Evolutionary conservation across 2,797 vertebrate species (phyloP).

Genomic region (Tragopan temminckii): DNA sequence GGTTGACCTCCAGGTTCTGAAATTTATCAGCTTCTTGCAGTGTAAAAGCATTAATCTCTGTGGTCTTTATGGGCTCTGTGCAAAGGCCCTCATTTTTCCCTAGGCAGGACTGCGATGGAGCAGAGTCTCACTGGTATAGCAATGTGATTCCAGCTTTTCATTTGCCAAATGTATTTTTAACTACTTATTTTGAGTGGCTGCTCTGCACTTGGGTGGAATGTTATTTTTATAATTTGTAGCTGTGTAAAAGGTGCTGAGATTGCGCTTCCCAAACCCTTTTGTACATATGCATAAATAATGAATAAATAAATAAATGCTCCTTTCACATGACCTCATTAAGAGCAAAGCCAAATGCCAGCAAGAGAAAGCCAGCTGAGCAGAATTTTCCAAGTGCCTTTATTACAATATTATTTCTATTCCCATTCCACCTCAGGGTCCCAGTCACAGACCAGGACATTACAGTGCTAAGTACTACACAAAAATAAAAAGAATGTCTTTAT

Average conservation of each 20-base stretch:
- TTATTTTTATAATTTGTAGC: slow-evolving; percentile 71
- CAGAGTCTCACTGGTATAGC: not conserved
- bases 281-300: slow-evolving; percentile 45
- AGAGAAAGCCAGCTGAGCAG: slow-evolving; percentile 54
- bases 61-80: not conserved
- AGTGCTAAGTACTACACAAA: not conserved
- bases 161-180: slow-evolving; percentile 62
- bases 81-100: not conserved
- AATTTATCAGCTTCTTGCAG: not conserved
- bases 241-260: slow-evolving; percentile 63
- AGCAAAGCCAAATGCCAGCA: slow-evolving; percentile 47
- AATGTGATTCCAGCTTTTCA: slow-evolving; percentile 40
- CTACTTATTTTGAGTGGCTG: slow-evolving; percentile 45
- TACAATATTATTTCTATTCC: not conserved
- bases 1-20: not conserved
- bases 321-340: slow-evolving; percentile 56
- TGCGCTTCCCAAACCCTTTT: slow-evolving; percentile 43
- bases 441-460: not conserved
- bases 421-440: not conserved
- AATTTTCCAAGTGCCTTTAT: slow-evolving; percentile 54
- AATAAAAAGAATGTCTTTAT: slow-evolving; percentile 33
- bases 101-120: not conserved
- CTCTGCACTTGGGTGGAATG: slow-evolving; percentile 35
- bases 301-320: slow-evolving; percentile 58
- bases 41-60: not conserved